Base-by-base conservation (phyloP, 2,797 vertebrate species). In the Pseudotriccus pelzelni region DNA sequence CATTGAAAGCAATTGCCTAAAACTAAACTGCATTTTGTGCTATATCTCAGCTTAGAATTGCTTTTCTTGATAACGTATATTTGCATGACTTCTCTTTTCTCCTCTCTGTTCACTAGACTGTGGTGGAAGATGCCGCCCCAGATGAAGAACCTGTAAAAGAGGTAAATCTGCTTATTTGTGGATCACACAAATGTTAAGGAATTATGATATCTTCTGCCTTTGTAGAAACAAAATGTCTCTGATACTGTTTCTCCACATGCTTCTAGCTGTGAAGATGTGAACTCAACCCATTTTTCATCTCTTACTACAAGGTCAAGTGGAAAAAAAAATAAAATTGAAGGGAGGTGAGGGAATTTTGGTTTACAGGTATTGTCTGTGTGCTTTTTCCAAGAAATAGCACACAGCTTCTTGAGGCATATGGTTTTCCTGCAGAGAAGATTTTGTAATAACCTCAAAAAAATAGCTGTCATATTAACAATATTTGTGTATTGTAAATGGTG, bases 81-180 rank as follows among this genome's bases (percentile, higher is more conserved):
- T 95, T 60, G 96, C 2, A 58, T 53, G 7, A 52, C 28, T 9
- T 39, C 9, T 80, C 13, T 75, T 59, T 82, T 90, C 18, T 47
- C 4, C 3, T 72, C 12, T 78, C 17, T 77, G 7, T 75, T 86
- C 19, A 7, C 30, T 87, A 97, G 98, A 60, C 95, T 76, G 64
- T 95, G 8, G 97, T 92, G 43, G 98, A 98, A 80, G 97, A 98
- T 34, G 43, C 49, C 56, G 53, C 20, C 37, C 46, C 24, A 28
- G 97, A 98, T 83, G 46, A 91, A 39, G 97, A 97, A 37, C 89
- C 96, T 39, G 10, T 81, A 14, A 96, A 96, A 85, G 97, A 97
- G 94, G 98, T 97, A 97, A 96, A 67, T 64, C 19, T 69, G 2
- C 22, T 13, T 66, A 19, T n/a, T 87, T 2, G 4, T 23, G 9